phyloP scores from a whole-genome alignment of 2,113 vertebrate species.

The Austrofundulus limnaeus region DNA sequence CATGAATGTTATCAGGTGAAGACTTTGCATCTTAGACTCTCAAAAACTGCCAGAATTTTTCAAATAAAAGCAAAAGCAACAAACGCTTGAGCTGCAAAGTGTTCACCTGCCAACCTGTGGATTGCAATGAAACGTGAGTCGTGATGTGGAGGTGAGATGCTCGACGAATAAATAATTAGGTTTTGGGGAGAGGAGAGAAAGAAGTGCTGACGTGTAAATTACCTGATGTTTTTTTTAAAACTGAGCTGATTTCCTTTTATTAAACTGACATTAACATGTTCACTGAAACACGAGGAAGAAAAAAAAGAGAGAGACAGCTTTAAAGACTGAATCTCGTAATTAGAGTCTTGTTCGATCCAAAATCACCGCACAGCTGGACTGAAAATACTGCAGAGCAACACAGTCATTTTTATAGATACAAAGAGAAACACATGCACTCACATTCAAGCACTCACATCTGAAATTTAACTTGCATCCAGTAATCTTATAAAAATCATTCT shows the following conservation, averaged over 20 bases:
- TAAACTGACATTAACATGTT: slow-evolving; percentile 28
- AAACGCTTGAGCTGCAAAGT: slow-evolving; percentile 4
- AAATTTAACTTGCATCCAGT: slow-evolving; percentile 19
- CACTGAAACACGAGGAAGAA: slow-evolving; percentile 33
- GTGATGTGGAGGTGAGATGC: slow-evolving; percentile 56
- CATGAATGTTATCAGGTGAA: slow-evolving; percentile 22
- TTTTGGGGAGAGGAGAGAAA: slow-evolving; percentile 14
- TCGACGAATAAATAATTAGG: slow-evolving; percentile 59
- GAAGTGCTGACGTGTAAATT: slow-evolving; percentile 16
- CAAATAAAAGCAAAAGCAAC: not conserved
- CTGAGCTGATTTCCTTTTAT: slow-evolving; percentile 13
- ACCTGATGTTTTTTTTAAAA: slow-evolving; percentile 37
- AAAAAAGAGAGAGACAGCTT: not conserved
- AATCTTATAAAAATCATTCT: slow-evolving; percentile 30
- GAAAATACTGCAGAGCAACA: slow-evolving; percentile 43
- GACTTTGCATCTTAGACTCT: not conserved
- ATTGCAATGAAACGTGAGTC: slow-evolving; percentile 50
- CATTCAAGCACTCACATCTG: slow-evolving; percentile 25
- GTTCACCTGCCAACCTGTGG: slow-evolving; percentile 29
- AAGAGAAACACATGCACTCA: slow-evolving; percentile 24
- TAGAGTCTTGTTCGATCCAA: slow-evolving; percentile 2
- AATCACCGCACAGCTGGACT: slow-evolving; percentile 37
- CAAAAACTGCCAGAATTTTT: slow-evolving; percentile 6
- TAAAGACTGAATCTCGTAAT: slow-evolving; percentile 2
- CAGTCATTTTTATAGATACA: slow-evolving; percentile 4